phyloP scores from a whole-genome alignment of 2,113 vertebrate species.

The Podarcis cretensis region DNA sequence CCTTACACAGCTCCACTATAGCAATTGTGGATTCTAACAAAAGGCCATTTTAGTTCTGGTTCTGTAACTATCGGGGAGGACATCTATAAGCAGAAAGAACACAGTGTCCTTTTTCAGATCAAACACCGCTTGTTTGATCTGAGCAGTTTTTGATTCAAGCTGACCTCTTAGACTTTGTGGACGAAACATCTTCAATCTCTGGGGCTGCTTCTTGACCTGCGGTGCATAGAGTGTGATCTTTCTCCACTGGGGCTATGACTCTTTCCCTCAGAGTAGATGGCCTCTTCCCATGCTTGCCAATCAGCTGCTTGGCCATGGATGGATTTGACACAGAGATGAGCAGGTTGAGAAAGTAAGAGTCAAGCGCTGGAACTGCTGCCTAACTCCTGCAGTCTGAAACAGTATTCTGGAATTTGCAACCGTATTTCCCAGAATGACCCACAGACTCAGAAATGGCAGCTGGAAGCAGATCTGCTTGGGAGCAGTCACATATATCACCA shows the following conservation, averaged over 20 bases:
- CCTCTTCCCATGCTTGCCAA: slow-evolving; percentile 56
- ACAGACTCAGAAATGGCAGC: neutral
- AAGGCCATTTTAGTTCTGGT: neutral
- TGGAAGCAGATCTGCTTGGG: neutral
- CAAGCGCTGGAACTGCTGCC: slow-evolving; percentile 39
- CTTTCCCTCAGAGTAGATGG: slow-evolving; percentile 39
- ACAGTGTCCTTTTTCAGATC: slow-evolving; percentile 38
- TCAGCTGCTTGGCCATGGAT: slow-evolving; percentile 55
- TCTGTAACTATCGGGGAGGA: neutral
- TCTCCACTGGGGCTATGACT: slow-evolving; percentile 48
- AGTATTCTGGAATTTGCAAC: slow-evolving; percentile 26
- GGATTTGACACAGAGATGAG: slow-evolving; percentile 27
- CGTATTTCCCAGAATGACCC: neutral
- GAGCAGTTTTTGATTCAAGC: slow-evolving; percentile 24
- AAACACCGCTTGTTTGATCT: slow-evolving; percentile 2
- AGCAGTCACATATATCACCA: neutral
- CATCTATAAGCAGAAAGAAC: slow-evolving; percentile 30
- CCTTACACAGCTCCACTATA: neutral
- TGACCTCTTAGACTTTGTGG: slow-evolving; percentile 45
- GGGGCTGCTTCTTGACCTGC: neutral
- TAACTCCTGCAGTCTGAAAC: slow-evolving; percentile 27
- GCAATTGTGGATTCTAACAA: neutral
- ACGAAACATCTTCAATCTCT: slow-evolving; percentile 15
- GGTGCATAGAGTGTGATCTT: slow-evolving; percentile 49
- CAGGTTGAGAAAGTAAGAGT: slow-evolving; percentile 51